Conservation (phyloP, 2,888 invertebrate species). For the Phengaris alcon region DNA sequence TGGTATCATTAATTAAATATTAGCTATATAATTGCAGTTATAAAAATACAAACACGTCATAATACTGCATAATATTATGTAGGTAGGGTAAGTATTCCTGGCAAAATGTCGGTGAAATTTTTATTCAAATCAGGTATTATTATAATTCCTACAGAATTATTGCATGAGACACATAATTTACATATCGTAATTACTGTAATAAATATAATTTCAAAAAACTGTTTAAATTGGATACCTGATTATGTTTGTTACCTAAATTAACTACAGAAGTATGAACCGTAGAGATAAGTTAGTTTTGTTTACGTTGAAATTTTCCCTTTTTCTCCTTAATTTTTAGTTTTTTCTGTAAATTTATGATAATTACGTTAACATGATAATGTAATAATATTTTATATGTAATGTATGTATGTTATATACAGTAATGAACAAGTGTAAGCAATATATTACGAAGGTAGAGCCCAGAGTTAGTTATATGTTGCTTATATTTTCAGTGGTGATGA, state of each 20-base stretch:
- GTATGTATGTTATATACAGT: neutral
- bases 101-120: neutral
- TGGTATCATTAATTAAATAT: no score
- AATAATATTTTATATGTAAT: neutral
- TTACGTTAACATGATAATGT: neutral
- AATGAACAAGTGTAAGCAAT: neutral
- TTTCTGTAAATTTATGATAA: slow-evolving; percentile 3
- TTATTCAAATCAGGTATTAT: neutral
- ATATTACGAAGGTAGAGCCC: neutral
- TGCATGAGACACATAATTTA: slow-evolving; percentile 8
- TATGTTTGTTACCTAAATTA: neutral
- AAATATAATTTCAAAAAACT: slow-evolving; percentile 8
- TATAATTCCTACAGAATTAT: neutral
- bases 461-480: neutral
- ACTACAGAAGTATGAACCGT: neutral
- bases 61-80: no score
- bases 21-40: no score
- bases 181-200: slow-evolving; percentile 9
- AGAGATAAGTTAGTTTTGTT: neutral
- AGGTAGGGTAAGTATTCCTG: no score
- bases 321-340: neutral
- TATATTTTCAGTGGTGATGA: neutral
- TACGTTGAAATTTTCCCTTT: neutral
- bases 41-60: no score
- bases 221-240: slow-evolving; percentile 20